Percentiles rank a stretch among this genome's conserved stretches.
phyloP scores from a whole-genome alignment of 2,113 vertebrate genomes.

The Alouatta palliata region DNA sequence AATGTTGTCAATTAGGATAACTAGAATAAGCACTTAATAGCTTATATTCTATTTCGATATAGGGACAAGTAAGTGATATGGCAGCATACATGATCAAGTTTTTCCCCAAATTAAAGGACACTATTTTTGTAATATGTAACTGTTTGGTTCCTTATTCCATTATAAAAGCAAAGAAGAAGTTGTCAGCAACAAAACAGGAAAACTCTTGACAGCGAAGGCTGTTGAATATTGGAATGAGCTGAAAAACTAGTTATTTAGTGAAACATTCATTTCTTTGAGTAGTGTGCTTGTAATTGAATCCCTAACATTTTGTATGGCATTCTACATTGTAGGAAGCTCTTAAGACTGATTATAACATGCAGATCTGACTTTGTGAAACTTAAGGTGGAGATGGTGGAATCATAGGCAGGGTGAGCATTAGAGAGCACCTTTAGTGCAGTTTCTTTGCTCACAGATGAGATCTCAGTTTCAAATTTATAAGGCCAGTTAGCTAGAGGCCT shows the following conservation, averaged over 20 bases:
- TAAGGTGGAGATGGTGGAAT: not conserved
- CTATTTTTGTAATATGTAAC: not conserved
- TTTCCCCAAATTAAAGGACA: conserved; percentile 5
- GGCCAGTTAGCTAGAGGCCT: not conserved
- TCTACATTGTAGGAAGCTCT: not conserved
- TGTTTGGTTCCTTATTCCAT: not conserved
- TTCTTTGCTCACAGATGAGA: not conserved
- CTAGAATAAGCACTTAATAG: not conserved
- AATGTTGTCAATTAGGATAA: not conserved
- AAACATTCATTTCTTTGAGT: conserved; percentile 19
- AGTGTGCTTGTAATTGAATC: not conserved
- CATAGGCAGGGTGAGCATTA: not conserved
- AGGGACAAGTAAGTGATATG: not conserved
- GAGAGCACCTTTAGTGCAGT: not conserved
- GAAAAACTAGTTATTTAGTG: not conserved
- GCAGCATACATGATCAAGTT: not conserved
- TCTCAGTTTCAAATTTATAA: not conserved
- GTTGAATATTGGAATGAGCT: not conserved
- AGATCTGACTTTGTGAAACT: not conserved
- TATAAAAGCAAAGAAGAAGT: conserved; percentile 28
- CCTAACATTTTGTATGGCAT: not conserved
- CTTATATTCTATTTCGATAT: conserved; percentile 27
- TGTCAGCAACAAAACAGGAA: conserved; percentile 13
- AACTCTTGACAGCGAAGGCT: not conserved
- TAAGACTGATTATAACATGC: not conserved